Percentiles rank a stretch among this genome's conserved stretches.
Evolutionary conservation across 1,140 invertebrate genomes (phyloP).

Genomic region (Drosophila biarmipes): DNA sequence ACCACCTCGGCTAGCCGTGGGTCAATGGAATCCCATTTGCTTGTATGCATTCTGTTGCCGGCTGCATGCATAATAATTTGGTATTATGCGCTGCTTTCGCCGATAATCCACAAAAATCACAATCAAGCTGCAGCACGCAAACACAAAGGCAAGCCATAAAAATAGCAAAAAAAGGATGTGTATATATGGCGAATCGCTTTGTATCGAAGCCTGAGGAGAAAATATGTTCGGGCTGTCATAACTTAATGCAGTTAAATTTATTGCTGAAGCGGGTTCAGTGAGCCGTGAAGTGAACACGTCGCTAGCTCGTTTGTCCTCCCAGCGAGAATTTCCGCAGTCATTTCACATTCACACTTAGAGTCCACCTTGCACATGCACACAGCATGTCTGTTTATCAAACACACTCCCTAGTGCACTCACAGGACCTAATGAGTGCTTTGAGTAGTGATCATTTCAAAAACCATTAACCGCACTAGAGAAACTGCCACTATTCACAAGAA

Average conservation of each 20-base stretch:
- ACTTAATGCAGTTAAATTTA: slow-evolving; percentile 64
- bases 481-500: too few relatives aligned
- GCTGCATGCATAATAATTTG: slow-evolving; percentile 79
- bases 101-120: slow-evolving; percentile 78
- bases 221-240: slow-evolving; percentile 54
- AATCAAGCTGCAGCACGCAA: slow-evolving; percentile 38
- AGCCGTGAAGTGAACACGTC: slow-evolving; percentile 39
- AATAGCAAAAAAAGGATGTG: slow-evolving; percentile 3
- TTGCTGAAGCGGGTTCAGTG: slow-evolving; percentile 20
- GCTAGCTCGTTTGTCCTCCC: slow-evolving; percentile 34
- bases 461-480: background rate
- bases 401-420: slow-evolving; percentile 34
- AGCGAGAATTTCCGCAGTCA: slow-evolving; percentile 46
- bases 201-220: slow-evolving; percentile 22
- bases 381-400: slow-evolving; percentile 33
- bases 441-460: background rate
- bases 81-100: slow-evolving; percentile 63
- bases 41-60: slow-evolving; percentile 46
- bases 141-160: slow-evolving; percentile 23
- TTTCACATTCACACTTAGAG: slow-evolving; percentile 22
- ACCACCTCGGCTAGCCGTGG: slow-evolving; percentile 13
- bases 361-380: slow-evolving; percentile 18
- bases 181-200: slow-evolving; percentile 24
- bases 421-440: background rate
- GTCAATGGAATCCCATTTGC: slow-evolving; percentile 7